phyloP scores from a whole-genome alignment of 2,113 vertebrate species.

The Odocoileus hemionus region DNA sequence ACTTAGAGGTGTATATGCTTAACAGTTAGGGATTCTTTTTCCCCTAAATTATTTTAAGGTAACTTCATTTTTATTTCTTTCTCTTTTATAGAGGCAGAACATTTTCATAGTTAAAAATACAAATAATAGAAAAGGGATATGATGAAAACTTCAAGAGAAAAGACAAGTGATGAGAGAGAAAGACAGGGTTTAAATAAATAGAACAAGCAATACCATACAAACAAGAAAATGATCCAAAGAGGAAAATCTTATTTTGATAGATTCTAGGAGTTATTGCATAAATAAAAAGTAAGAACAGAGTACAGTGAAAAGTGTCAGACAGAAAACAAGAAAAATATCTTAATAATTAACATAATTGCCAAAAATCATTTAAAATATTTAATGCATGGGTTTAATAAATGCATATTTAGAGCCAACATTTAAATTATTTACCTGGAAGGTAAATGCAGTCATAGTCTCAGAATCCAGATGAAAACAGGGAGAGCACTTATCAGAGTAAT shows the following conservation, averaged over 20 bases:
- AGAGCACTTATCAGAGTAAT: neutral
- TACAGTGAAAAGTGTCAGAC: neutral
- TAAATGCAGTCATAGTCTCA: neutral
- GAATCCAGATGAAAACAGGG: neutral
- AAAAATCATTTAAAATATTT: conserved; percentile 22
- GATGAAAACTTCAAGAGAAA: neutral
- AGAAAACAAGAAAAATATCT: neutral
- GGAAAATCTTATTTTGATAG: neutral
- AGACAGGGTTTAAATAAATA: neutral
- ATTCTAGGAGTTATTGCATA: neutral
- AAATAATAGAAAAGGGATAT: neutral
- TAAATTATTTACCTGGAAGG: conserved; percentile 9
- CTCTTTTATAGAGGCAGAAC: neutral
- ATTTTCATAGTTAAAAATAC: neutral
- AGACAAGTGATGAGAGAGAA: neutral
- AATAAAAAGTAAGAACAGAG: neutral
- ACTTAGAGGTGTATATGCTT: neutral
- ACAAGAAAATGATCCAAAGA: neutral
- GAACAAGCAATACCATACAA: neutral
- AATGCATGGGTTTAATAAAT: neutral
- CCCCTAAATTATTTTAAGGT: neutral
- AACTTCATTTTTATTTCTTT: neutral
- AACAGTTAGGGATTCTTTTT: neutral
- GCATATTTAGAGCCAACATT: neutral
- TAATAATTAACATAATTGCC: neutral